A percentile compares a stretch with the other conserved stretches of the same genome.
These are phyloP conservation scores for Listronotus bonariensis DNA, from an alignment of 1,140 invertebrate species.

Conservation along the genomic window DNA sequence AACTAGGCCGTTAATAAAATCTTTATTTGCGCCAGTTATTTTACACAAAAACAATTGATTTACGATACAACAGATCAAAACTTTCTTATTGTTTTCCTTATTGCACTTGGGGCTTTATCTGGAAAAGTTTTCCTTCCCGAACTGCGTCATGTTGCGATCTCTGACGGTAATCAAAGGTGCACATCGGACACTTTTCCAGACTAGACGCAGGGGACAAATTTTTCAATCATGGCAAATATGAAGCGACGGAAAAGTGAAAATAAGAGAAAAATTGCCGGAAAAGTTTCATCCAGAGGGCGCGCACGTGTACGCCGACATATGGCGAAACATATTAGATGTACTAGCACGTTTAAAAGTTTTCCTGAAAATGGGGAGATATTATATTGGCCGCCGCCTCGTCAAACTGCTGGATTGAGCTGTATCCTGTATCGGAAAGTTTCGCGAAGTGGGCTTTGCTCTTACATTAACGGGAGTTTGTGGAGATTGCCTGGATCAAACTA, in stretches of 20 bases:
- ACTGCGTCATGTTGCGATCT: slow-evolving; percentile 4
- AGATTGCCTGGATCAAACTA: slow-evolving; percentile 45
- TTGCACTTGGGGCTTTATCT: neutral
- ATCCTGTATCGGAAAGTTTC: slow-evolving; percentile 47
- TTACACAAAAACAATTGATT: slow-evolving; percentile 3
- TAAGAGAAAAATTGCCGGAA: slow-evolving; percentile 3
- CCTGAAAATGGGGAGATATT: slow-evolving; percentile 30
- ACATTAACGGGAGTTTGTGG: slow-evolving; percentile 46
- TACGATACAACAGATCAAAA: slow-evolving; percentile 1
- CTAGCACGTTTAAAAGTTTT: slow-evolving; percentile 41
- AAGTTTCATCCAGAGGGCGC: neutral
- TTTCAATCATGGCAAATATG: slow-evolving; percentile 11
- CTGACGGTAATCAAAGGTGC: slow-evolving; percentile 5
- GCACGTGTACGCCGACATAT: slow-evolving; percentile 25
- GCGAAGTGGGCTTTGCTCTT: slow-evolving; percentile 37
- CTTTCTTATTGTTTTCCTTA: slow-evolving; percentile 5
- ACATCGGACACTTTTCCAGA: neutral
- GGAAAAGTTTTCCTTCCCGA: neutral
- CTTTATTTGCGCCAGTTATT: no score
- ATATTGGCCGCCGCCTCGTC: slow-evolving; percentile 40
- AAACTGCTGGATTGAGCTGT: slow-evolving; percentile 45
- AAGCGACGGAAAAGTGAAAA: slow-evolving; percentile 11
- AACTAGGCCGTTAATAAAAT: no score
- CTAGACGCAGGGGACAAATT: slow-evolving; percentile 1
- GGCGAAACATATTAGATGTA: slow-evolving; percentile 43